Percentiles rank a stretch among this genome's conserved stretches.
phyloP scores from a whole-genome alignment of 2,888 invertebrate species.

The Heliconius charithonia region DNA sequence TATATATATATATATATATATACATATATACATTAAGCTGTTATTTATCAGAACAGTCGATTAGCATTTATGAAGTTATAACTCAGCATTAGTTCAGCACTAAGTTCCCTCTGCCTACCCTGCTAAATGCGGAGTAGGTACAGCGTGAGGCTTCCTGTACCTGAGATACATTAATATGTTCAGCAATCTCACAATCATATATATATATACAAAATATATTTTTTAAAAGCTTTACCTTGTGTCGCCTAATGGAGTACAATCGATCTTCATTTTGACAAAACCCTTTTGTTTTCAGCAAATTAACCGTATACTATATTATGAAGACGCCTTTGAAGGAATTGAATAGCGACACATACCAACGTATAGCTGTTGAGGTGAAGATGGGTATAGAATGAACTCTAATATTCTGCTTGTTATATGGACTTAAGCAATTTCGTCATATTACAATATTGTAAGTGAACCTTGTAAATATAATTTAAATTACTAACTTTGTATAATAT shows the following conservation, averaged over 20 bases:
- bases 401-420: conserved; percentile 10
- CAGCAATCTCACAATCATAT: not conserved
- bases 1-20: no score
- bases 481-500: not conserved
- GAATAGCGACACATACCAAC: conserved; percentile 34
- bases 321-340: conserved; percentile 35
- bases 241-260: conserved; percentile 43
- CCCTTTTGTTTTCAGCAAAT: conserved; percentile 57
- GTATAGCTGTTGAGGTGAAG: conserved; percentile 33
- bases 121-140: no score
- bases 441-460: not conserved
- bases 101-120: no score
- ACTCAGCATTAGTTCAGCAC: no score
- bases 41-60: no score
- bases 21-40: no score
- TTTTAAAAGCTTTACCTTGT: conserved; percentile 35
- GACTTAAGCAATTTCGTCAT: not conserved
- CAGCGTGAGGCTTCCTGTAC: no score
- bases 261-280: conserved; percentile 45
- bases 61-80: no score
- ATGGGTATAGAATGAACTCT: conserved; percentile 28
- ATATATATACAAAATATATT: not conserved
- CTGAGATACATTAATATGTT: no score
- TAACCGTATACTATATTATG: conserved; percentile 49
- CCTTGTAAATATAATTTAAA: not conserved